Evolutionary conservation across 2,797 vertebrate species (phyloP).

Genomic region (Pseudomugil gertrudae): DNA sequence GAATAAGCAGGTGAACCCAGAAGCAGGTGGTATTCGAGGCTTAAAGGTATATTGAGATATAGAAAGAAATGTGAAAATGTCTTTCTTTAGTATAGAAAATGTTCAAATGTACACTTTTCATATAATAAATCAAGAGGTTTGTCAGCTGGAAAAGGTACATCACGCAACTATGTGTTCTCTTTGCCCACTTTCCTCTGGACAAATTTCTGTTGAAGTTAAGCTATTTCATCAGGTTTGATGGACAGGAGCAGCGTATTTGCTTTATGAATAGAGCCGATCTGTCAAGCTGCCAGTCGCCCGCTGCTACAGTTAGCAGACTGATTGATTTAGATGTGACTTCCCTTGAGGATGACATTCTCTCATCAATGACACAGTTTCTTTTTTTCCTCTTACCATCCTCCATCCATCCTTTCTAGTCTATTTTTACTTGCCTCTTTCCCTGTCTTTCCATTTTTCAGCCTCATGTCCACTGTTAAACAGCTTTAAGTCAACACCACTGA

Average conservation of each 20-base stretch:
- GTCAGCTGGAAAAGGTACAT: constrained; percentile 26
- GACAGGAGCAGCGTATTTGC: constrained; percentile 56
- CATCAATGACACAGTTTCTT: constrained; percentile 38
- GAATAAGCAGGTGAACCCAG: too few relatives aligned
- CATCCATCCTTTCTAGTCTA: neutral
- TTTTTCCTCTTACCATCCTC: constrained; percentile 3
- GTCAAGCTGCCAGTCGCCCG: constrained; percentile 64
- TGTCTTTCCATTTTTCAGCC: constrained; percentile 15
- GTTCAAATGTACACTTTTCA: neutral
- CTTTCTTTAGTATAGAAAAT: neutral
- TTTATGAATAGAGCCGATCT: constrained; percentile 58
- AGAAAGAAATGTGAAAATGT: neutral
- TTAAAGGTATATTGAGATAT: neutral
- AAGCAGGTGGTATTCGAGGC: neutral
- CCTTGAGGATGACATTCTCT: constrained; percentile 52
- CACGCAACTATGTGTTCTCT: constrained; percentile 43
- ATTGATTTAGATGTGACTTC: constrained; percentile 63
- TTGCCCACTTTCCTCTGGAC: constrained; percentile 41
- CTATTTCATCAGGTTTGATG: constrained; percentile 63
- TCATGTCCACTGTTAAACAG: constrained; percentile 14
- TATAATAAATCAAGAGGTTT: constrained; percentile 14
- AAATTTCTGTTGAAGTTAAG: constrained; percentile 43
- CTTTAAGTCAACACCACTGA: constrained; percentile 33
- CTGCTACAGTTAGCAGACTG: constrained; percentile 51
- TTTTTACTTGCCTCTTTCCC: neutral